Evolutionary conservation across 2,113 vertebrate genomes (phyloP).

Genomic region (Oncorhynchus gorbuscha): DNA sequence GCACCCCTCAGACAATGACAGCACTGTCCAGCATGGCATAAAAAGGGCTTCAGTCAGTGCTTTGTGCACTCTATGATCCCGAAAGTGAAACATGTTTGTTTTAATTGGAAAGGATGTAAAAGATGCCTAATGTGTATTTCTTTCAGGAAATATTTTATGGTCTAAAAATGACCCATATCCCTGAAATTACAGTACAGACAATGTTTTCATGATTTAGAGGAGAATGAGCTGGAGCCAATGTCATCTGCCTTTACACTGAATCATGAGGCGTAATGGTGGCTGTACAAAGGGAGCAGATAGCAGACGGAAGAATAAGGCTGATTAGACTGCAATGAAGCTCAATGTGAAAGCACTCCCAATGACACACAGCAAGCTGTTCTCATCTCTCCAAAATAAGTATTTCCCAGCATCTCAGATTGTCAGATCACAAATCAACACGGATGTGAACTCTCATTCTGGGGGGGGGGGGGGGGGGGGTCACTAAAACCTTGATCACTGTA

Average conservation of each 20-base stretch:
- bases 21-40: too few relatives aligned
- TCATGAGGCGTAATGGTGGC: background rate
- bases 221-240: conserved; percentile 24
- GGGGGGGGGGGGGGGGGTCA: too few relatives aligned
- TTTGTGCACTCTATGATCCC: too few relatives aligned
- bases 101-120: too few relatives aligned
- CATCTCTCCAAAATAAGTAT: conserved; percentile 18
- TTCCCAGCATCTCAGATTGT: conserved; percentile 18
- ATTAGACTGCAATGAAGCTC: conserved; percentile 33
- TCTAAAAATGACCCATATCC: background rate
- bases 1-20: too few relatives aligned
- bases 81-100: too few relatives aligned
- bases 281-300: conserved; percentile 14
- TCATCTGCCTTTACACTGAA: background rate
- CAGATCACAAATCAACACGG: conserved; percentile 41
- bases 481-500: background rate
- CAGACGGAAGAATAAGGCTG: conserved; percentile 37
- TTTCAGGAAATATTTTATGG: conserved; percentile 18
- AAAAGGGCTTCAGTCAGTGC: too few relatives aligned
- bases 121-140: too few relatives aligned
- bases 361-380: conserved; percentile 37
- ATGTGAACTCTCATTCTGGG: conserved; percentile 19
- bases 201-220: conserved; percentile 14
- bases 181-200: background rate
- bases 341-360: conserved; percentile 27